Base-by-base conservation (phyloP, 2,797 vertebrate genomes). In the Myotis planiceps region DNA sequence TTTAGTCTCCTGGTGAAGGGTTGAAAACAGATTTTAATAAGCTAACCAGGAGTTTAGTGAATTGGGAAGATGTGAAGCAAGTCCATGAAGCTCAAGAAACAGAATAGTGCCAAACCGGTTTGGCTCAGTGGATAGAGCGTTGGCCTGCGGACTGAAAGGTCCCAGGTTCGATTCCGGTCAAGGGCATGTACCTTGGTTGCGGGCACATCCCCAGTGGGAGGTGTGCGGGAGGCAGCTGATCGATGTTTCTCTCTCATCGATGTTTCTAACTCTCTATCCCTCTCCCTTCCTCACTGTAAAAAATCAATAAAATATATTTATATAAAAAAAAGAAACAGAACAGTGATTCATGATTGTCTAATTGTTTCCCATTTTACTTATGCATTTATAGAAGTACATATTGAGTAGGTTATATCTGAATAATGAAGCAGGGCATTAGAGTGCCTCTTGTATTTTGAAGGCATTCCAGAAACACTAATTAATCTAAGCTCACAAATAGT, bases 401-500 rank as follows among this genome's bases (percentile, higher is more conserved):
- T 87, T 37, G 53, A 69, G 45, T 60, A 81, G 51, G 39, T 76
- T 75, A 9, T 47, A 81, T 78, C 49, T 68, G 81, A 87, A 95
- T 76, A 58, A 53, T 84, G 39, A 76, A 45, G 34, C 53, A 55
- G 42, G 53, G 74, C 19, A 10, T 34, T 87, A 86, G 79, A 23
- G 32, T 65, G 51, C 18, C 53, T 89, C 42, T 86, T 47, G 16
- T n/a, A 60, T 95, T 92, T 92, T 65, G 66, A 72, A 92, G 45
- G 60, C 60, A 74, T 92, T 84, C 80, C 49, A 78, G 63, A 71
- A 80, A 47, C 49, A 75, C 66, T 87, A 32, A 76, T 87, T 92
- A 86, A 88, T 95, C 92, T 65, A 78, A 42, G 63, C 68, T 97
- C 58, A 81, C 81, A 96, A 74, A 93, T 92, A 84, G 29, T 89